Base-by-base conservation (phyloP, 2,888 invertebrate species). In the Watsonalla cultraria region DNA sequence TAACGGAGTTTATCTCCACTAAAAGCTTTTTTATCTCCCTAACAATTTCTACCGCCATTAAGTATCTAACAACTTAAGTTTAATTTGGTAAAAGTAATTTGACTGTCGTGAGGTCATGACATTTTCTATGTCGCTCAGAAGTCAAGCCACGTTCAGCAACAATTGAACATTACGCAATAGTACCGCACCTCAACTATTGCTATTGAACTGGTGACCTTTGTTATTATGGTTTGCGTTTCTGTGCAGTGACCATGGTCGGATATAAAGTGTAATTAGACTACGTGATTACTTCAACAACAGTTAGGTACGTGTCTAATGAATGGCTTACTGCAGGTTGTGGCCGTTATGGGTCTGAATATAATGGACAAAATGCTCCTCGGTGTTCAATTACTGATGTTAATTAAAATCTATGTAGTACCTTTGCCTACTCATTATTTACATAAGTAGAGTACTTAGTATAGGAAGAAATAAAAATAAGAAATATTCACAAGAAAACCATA, bases 201-300 rank as follows among this genome's bases (percentile, higher is more conserved):
- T 79, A 80, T 80, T 84, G 81, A 84, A 82, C 82, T 70, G 74
- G 65, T 66, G 78, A 80, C 78, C 76, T 78, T 75, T 70, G 58
- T 61, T 53, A 42, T 42, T 42, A 42, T 42, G 11, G 42, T 11
- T 11, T 42, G 42, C 42, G 42, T 42, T 42, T 8, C 42, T 42
- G 42, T 42, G 11, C 42, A 11, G 11, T 42, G 42, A 37, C 42
- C 8, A 11, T 42, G 5, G 11, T 42, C 5, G 42, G 5, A 42
- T 42, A 42, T 11, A 42, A 11, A 42, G 11, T 11, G 42, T 37
- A 7, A 37, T 37, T 42, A 42, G 42, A 42, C 42, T 42, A 42
- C 42, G 42, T 42, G 42, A 42, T 42, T 42, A 42, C 42, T 42
- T 8, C 5, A 42, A 42, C 42, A 42, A 42, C 42, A 8, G 42